A percentile compares a stretch with the other conserved stretches of the same genome.
phyloP scores from a whole-genome alignment of 2,113 vertebrate genomes.

The Paramormyrops kingsleyae region DNA sequence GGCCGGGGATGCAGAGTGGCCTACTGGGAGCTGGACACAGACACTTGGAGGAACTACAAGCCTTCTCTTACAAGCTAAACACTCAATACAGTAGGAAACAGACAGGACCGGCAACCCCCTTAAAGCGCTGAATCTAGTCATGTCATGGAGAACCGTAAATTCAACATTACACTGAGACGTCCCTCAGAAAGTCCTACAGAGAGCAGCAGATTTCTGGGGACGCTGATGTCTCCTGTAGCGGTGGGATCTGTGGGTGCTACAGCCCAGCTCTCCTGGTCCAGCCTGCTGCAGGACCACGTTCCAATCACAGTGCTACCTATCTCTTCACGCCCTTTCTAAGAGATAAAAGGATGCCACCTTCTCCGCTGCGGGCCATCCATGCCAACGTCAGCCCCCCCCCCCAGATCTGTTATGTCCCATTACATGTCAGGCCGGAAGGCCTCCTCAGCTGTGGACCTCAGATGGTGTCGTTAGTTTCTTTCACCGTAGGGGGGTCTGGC shows the following conservation, averaged over 20 bases:
- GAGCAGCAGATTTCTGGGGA: background rate
- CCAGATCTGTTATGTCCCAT: background rate
- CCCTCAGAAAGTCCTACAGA: background rate
- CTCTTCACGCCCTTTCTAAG: background rate
- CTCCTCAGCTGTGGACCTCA: background rate
- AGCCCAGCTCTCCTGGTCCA: background rate
- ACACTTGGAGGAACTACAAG: background rate
- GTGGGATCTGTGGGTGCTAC: background rate
- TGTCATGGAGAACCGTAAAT: background rate
- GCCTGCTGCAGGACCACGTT: background rate
- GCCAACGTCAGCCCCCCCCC: background rate
- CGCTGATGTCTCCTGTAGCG: background rate
- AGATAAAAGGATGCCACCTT: background rate
- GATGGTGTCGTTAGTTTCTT: background rate
- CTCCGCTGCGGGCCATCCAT: background rate
- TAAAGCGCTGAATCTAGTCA: background rate
- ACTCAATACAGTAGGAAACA: background rate
- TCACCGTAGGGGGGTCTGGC: background rate
- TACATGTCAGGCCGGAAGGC: background rate
- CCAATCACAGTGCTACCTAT: background rate
- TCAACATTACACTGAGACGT: background rate
- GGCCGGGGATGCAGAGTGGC: conserved; percentile 18
- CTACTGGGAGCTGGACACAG: conserved; percentile 28
- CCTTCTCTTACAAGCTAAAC: background rate
- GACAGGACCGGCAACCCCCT: background rate